A percentile compares a stretch with the other conserved stretches of the same genome.
These are phyloP conservation scores for Caenorhabditis wallacei DNA, from an alignment of 2,888 invertebrate species.

Conservation along the genomic window DNA sequence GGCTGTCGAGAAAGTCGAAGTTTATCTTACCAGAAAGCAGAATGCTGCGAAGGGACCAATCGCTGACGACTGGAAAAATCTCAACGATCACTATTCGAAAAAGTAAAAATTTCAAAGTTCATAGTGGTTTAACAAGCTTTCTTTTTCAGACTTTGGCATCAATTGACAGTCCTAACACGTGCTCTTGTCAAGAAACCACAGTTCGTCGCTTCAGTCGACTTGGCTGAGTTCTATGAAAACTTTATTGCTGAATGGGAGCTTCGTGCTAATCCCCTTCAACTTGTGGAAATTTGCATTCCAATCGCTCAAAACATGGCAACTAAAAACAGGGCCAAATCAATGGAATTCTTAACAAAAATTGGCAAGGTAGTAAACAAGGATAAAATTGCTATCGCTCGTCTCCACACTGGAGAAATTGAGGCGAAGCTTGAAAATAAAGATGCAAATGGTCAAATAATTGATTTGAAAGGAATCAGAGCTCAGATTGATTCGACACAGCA, in stretches of 20 bases:
- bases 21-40: conserved; percentile 76
- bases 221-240: conserved; percentile 87
- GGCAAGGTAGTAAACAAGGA: conserved; percentile 91
- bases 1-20: conserved; percentile 76
- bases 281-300: conserved; percentile 90
- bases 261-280: conserved; percentile 95
- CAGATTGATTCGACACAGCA: conserved; percentile 76
- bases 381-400: conserved; percentile 89
- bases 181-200: conserved; percentile 69
- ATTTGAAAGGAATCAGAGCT: conserved; percentile 79
- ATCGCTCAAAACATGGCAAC: conserved; percentile 80
- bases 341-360: conserved; percentile 90
- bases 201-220: conserved; percentile 69
- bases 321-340: conserved; percentile 45
- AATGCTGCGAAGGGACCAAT: conserved; percentile 71
- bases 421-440: conserved; percentile 84
- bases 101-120: conserved; percentile 71
- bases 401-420: conserved; percentile 88
- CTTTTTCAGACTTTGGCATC: conserved; percentile 81
- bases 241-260: conserved; percentile 95
- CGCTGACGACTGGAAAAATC: conserved; percentile 78
- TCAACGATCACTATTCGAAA: conserved; percentile 78
- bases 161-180: conserved; percentile 74
- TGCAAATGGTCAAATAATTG: conserved; percentile 84
- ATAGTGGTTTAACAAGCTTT: not conserved